Percentiles rank a stretch among this genome's conserved stretches.
These are phyloP conservation scores for Cariama cristata DNA, from an alignment of 2,113 vertebrate species.

Conservation along the genomic window DNA sequence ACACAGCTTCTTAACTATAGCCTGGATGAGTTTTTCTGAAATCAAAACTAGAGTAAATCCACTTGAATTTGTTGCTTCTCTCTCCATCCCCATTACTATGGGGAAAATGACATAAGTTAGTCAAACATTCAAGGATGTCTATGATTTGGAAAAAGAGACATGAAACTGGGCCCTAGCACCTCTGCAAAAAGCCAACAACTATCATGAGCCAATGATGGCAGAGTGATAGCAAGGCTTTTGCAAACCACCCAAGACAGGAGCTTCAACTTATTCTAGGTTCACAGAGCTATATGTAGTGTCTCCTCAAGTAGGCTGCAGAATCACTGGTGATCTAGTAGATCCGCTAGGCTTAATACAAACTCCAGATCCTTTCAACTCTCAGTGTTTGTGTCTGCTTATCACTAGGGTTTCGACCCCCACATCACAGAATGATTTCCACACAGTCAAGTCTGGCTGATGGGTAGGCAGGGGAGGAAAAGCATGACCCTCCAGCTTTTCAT, in stretches of 20 bases:
- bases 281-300: not conserved
- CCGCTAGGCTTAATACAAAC: not conserved
- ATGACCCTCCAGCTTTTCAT: not conserved
- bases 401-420: not conserved
- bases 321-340: not conserved
- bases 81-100: not conserved
- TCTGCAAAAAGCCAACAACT: not conserved
- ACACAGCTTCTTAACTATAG: not conserved
- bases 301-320: not conserved
- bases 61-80: not conserved
- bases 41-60: not conserved
- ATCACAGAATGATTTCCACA: not conserved
- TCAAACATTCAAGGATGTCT: not conserved
- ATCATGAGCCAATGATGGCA: not conserved
- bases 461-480: not conserved
- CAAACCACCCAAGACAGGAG: not conserved
- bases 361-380: not conserved
- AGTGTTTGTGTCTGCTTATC: not conserved
- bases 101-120: not conserved
- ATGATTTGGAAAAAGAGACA: not conserved
- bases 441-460: not conserved
- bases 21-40: not conserved
- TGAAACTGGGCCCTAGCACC: not conserved
- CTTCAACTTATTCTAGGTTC: not conserved
- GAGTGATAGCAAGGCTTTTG: not conserved